Evolutionary conservation across 1,140 invertebrate genomes (phyloP), one percentile per base, ranked within the genome.

Genomic region (Myzus persicae): DNA sequence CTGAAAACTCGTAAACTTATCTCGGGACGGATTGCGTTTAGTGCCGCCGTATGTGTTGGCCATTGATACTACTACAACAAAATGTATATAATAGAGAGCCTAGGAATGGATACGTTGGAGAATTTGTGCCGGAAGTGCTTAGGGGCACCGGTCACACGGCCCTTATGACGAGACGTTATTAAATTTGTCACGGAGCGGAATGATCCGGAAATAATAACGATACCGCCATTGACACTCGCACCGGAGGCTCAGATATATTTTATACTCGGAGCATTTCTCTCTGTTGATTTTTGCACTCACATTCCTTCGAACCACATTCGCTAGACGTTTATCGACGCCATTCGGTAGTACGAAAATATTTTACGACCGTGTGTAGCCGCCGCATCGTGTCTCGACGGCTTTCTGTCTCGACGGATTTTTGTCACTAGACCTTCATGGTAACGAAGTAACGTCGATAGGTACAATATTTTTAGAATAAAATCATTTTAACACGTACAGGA

Each of bases 101-200:
- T 40, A 11, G 82, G 24, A 84, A 31, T 40, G 44, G 85, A 87
- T 46, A 87, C 85, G 42, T 87, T 36, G 4, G 85, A 44, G 85
- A 46, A 84, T 46, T 87, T 48, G 44, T 8, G 18, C 42, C 31
- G 85, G 44, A 87, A 46, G 85, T 87, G 31, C 85, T 87, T 87
- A 44, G 9, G 42, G 31, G 42, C 42, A 46, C 31, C 85, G 36
- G 22, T 14, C n/a, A n/a, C 59, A 4, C 36, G 81, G 40, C 84
- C 18, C 84, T 44, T 31, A 87, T 44, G 85, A 87, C 42, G 85
- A 46, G 85, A 46, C 85, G 31, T 87, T 87, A 87, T 87, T 87
- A 87, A 87, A 87, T 87, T 87, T 87, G 85, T 44, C 42, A 20
- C 26, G 11, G n/a, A 44, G 18, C 85, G 42, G 42, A 46, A 46